phyloP scores from a whole-genome alignment of 2,797 vertebrate genomes.

The Nannoperca australis region DNA sequence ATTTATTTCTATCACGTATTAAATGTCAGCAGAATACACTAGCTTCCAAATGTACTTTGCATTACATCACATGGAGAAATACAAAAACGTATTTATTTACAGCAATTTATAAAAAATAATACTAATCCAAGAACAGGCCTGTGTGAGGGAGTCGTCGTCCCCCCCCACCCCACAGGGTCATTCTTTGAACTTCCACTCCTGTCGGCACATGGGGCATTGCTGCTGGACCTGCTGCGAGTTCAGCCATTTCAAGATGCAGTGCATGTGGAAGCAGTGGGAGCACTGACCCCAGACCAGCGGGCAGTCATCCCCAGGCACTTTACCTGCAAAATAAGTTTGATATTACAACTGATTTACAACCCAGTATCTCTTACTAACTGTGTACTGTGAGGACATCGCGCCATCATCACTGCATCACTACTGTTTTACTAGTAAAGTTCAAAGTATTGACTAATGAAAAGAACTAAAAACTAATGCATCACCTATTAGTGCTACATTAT shows the following conservation, averaged over 20 bases:
- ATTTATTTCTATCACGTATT: slow-evolving; percentile 22
- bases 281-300: slow-evolving; percentile 99
- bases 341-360: not conserved
- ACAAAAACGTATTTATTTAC: slow-evolving; percentile 58
- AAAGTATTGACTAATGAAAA: too few species aligned
- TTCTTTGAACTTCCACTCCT: slow-evolving; percentile 99
- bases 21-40: slow-evolving; percentile 15
- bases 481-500: too few species aligned
- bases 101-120: slow-evolving; percentile 28
- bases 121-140: not conserved
- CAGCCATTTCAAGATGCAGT: slow-evolving; percentile 99
- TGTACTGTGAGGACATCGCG: too few species aligned
- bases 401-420: too few species aligned
- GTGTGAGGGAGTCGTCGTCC: not conserved
- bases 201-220: slow-evolving; percentile 98
- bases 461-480: too few species aligned
- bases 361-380: too few species aligned
- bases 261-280: slow-evolving; percentile 99
- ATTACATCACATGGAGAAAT: slow-evolving; percentile 15
- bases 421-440: too few species aligned
- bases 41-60: not conserved
- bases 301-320: slow-evolving; percentile 97
- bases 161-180: slow-evolving; percentile 68
- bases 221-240: slow-evolving; percentile 98
- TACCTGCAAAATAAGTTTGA: slow-evolving; percentile 84